Conservation (phyloP, 2,113 vertebrate species). For the Oryzias woworae region DNA sequence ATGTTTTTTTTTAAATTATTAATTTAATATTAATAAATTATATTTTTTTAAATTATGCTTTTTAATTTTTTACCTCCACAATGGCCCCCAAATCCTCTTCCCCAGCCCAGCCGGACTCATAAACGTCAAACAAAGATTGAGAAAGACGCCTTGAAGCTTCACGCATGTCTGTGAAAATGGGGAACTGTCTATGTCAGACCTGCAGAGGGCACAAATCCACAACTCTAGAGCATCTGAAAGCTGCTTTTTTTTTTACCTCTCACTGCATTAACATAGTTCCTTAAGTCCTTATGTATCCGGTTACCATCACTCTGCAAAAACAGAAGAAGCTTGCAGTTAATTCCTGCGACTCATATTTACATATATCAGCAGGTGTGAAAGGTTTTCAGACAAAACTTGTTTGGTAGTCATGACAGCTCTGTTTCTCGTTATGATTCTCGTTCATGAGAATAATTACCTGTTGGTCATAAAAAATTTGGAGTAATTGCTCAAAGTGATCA, state of each 20-base stretch:
- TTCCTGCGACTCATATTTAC: background rate
- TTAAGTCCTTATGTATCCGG: slow-evolving; percentile 89
- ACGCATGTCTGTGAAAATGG: slow-evolving; percentile 83
- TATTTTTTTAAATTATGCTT: background rate
- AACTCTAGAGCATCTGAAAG: background rate
- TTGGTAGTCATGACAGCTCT: background rate
- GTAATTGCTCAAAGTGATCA: slow-evolving; percentile 84
- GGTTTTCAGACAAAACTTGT: background rate
- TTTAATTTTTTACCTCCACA: slow-evolving; percentile 76
- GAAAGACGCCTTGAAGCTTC: slow-evolving; percentile 88
- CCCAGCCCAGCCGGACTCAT: slow-evolving; percentile 85
- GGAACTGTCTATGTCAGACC: background rate
- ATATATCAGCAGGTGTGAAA: background rate
- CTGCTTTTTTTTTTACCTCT: slow-evolving; percentile 78
- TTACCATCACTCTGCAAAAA: slow-evolving; percentile 84
- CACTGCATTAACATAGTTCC: slow-evolving; percentile 83
- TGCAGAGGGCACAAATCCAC: slow-evolving; percentile 15
- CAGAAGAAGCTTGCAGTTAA: background rate
- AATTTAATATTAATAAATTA: background rate
- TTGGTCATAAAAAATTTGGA: slow-evolving; percentile 84
- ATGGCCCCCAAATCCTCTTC: slow-evolving; percentile 84
- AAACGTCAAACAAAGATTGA: slow-evolving; percentile 87
- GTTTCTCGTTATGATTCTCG: background rate
- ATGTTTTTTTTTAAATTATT: slow-evolving; percentile 2
- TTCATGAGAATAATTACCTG: slow-evolving; percentile 78